Evolutionary conservation across 2,888 invertebrate species (phyloP).

Genomic region (Amphipyra berbera): DNA sequence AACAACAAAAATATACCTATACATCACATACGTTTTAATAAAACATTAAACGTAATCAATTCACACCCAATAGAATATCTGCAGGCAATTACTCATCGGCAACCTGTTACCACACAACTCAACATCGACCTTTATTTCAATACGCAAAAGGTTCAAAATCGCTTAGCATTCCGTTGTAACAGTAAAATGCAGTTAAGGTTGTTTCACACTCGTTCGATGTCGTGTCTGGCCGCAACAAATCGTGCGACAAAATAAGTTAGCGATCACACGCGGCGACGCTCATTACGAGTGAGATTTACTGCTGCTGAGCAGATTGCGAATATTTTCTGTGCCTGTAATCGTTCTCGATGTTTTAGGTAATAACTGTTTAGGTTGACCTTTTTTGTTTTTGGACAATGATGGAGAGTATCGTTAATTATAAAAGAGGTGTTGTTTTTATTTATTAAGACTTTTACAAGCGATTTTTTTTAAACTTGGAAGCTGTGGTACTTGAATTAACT

Average conservation of each 20-base stretch:
- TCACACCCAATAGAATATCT: constrained; percentile 50
- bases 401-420: constrained; percentile 13
- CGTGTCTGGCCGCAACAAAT: constrained; percentile 84
- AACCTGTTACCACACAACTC: not conserved
- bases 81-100: constrained; percentile 38
- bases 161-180: constrained; percentile 10
- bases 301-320: constrained; percentile 68
- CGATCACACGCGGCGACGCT: constrained; percentile 83
- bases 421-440: constrained; percentile 2
- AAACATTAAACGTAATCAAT: constrained; percentile 59
- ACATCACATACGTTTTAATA: constrained; percentile 56
- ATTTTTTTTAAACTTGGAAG: too few species aligned
- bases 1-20: constrained; percentile 56
- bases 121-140: not conserved
- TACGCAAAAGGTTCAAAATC: not conserved
- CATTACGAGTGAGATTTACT: constrained; percentile 82
- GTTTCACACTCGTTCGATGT: constrained; percentile 58
- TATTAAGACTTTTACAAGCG: too few species aligned
- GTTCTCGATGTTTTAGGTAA: constrained; percentile 63
- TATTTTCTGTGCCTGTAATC: constrained; percentile 60
- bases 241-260: constrained; percentile 77
- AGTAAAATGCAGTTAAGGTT: constrained; percentile 41
- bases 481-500: too few species aligned
- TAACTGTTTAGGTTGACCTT: constrained; percentile 44
- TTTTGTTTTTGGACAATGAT: constrained; percentile 35